Evolutionary conservation across 2,797 vertebrate genomes (phyloP).

Genomic region (Rostrhamus sociabilis): DNA sequence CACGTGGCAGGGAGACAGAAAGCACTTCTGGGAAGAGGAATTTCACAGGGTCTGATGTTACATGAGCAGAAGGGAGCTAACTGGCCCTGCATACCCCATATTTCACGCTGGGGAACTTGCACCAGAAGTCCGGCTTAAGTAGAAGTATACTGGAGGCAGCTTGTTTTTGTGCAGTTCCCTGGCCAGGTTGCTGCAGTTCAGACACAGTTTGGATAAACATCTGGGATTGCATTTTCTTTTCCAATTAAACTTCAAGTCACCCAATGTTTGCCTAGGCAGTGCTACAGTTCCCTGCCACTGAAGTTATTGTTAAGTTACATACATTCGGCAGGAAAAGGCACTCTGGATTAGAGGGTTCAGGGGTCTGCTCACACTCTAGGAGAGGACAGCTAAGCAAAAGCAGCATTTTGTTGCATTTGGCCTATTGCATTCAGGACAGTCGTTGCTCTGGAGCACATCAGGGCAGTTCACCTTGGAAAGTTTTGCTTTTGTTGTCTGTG

Average conservation of each 20-base stretch:
- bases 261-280: not conserved
- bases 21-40: not conserved
- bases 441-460: slow-evolving; percentile 11
- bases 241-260: not conserved
- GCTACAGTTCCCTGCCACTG: not conserved
- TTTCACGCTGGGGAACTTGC: not conserved
- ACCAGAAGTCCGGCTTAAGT: not conserved
- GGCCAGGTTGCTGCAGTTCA: not conserved
- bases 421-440: not conserved
- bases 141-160: not conserved
- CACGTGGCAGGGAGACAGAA: not conserved
- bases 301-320: not conserved
- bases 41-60: not conserved
- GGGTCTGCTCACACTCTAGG: not conserved
- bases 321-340: not conserved
- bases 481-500: slow-evolving; percentile 42
- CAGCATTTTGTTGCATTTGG: slow-evolving; percentile 43
- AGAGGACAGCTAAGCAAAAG: slow-evolving; percentile 27
- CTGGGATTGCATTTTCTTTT: not conserved
- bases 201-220: not conserved
- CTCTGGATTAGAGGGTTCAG: not conserved
- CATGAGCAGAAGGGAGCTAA: not conserved
- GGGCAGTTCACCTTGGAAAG: slow-evolving; percentile 44
- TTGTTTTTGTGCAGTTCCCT: not conserved
- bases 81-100: not conserved